Base-by-base conservation (phyloP, 2,797 vertebrate species). In the Natrix natrix region DNA sequence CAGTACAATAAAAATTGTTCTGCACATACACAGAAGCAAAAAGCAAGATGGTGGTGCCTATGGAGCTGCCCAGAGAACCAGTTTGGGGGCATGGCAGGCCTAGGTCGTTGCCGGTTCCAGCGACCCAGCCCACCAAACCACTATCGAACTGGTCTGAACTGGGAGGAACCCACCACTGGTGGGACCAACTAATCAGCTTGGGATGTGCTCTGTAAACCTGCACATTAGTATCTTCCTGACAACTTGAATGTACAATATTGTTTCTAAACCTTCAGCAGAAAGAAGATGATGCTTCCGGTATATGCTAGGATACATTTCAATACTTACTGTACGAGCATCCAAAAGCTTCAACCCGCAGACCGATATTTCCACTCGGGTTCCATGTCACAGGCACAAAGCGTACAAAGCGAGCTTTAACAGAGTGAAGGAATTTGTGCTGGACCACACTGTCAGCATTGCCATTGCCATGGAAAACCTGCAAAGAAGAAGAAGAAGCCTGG, bases 241-340 rank as follows among this genome's bases (percentile, higher is more conserved):
- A 91, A 69, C 7, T 28, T 88, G 26, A 89, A 12, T n/a, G n/a
- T 16, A 55, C 12, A 90, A 32, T n/a, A 88, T 17, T 22, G 54
- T 54, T 28, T 11, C 20, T 16, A 32, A 0, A 91, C 69, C 26
- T 0, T 0, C 7, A 0, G 16, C 88, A 63, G 5, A 91, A 61
- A 89, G 10, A 17, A 86, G 10, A 12, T 24, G 14, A 20, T 4
- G 28, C 48, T 91, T 83, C 48, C 43, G 32, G 32, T 54, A 63
- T 63, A 69, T 6, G 8, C 16, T 12, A 92, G 37, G 37, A 22
- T 78, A 83, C 37, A 48, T 83, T 48, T 83, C 74, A 54, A 17
- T 94, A 99, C 99, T 99, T 98, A 99, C 99, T 99, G 93, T 99
- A 99, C 69, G 98, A 97, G 95, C 99, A 99, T 94, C 99, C 99